Evolutionary conservation across 1,140 invertebrate genomes (phyloP).

Genomic region (Drosophila mayri): DNA sequence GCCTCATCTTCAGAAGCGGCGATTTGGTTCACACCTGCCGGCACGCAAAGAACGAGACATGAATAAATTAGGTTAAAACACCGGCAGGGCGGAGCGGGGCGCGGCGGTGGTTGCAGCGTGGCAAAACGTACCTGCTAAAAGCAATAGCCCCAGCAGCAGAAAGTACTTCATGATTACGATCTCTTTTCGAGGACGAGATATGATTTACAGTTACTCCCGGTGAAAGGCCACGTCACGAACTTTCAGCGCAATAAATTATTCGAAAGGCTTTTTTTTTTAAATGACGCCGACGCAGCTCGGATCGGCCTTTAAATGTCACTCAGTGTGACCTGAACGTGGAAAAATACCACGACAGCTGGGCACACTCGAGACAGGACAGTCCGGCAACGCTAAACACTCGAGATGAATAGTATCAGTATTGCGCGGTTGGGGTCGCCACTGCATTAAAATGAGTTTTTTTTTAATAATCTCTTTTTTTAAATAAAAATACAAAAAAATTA

Average conservation of each 20-base stretch:
- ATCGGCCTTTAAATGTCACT: too few species aligned
- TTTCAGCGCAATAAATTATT: slow-evolving; percentile 26
- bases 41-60: slow-evolving; percentile 57
- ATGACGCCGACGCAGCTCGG: slow-evolving; percentile 11
- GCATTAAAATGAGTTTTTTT: too few species aligned
- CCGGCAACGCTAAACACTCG: too few species aligned
- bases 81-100: slow-evolving; percentile 23
- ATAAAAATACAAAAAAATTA: not conserved
- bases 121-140: slow-evolving; percentile 86
- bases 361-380: too few species aligned
- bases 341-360: too few species aligned
- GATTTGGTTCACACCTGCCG: slow-evolving; percentile 82
- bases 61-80: slow-evolving; percentile 72
- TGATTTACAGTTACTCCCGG: slow-evolving; percentile 30
- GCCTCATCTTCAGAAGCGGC: slow-evolving; percentile 85
- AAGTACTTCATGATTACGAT: slow-evolving; percentile 86
- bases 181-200: slow-evolving; percentile 26
- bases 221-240: slow-evolving; percentile 71
- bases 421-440: too few species aligned
- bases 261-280: slow-evolving; percentile 6
- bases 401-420: too few species aligned
- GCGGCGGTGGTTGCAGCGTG: slow-evolving; percentile 37
- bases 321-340: too few species aligned
- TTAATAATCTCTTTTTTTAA: too few species aligned
- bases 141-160: slow-evolving; percentile 85